Percentiles rank a stretch among this genome's conserved stretches.
Evolutionary conservation across 2,797 vertebrate genomes (phyloP).

Genomic region (Chaetophractus vellerosus): DNA sequence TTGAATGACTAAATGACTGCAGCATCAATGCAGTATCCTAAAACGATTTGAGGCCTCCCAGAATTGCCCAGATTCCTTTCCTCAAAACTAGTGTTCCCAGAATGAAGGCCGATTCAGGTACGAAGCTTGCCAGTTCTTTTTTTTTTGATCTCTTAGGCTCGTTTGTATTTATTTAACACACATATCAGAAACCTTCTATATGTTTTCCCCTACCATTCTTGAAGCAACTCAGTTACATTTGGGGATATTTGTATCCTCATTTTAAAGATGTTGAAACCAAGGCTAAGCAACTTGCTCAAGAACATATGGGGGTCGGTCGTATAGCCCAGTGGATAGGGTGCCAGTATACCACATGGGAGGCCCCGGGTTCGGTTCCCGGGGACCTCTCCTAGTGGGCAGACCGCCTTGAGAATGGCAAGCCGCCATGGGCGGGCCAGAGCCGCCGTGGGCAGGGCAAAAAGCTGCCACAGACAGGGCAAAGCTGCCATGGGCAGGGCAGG

Average conservation of each 20-base stretch:
- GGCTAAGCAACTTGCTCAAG: not conserved
- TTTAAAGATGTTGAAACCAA: not conserved
- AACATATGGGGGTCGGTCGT: too few species aligned
- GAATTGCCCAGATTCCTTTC: not conserved
- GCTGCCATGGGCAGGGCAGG: too few species aligned
- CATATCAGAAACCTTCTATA: not conserved
- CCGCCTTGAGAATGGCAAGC: too few species aligned
- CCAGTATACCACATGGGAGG: too few species aligned
- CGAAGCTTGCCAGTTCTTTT: slow-evolving; percentile 7
- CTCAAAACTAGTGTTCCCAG: not conserved
- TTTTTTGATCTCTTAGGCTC: not conserved
- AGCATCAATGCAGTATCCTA: not conserved
- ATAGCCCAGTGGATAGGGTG: too few species aligned
- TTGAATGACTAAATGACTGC: not conserved
- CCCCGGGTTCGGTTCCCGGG: too few species aligned
- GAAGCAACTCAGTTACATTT: not conserved
- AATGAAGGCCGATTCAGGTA: not conserved
- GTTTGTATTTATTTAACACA: slow-evolving; percentile 11
- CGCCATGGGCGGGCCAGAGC: too few species aligned
- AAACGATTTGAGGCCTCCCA: not conserved
- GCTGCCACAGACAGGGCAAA: too few species aligned
- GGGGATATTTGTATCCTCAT: not conserved
- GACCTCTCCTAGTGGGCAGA: too few species aligned
- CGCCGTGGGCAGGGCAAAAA: too few species aligned
- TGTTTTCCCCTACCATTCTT: not conserved